Base-by-base conservation (phyloP, 2,888 invertebrate genomes). In the Pachydiplax longipennis region DNA sequence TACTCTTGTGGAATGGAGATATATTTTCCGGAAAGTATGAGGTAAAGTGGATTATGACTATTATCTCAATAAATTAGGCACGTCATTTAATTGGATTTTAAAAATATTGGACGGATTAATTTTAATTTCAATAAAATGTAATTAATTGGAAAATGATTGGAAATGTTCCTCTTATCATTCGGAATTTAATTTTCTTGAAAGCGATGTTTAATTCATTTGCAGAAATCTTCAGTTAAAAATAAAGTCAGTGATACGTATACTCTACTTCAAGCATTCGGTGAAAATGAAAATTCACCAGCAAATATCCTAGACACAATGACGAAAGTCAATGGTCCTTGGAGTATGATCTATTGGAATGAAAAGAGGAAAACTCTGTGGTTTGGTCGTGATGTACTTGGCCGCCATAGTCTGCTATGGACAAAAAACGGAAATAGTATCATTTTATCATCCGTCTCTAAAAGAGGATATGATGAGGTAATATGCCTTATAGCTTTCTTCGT, bases 1-100 rank as follows among this genome's bases (percentile, higher is more conserved):
- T 97, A 90, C 94, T 99, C 91, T 93, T 98, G 37, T 98, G 97
- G 95, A 99, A 99, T 95, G 99, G 99, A 48, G 99, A 99, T 94
- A 95, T 98, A 92, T 99, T 97, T 94, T 96, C 37, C 10, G 87
- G 87, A 0, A 37, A 22, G 37, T 65, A 94, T 91, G 95, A 95
- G 73, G 92, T 93, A 80, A 73, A 73, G 25, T 65, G 3, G 22
- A 22, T 65, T n/a, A 12, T 65, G 1, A 22, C 6, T 22, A 65
- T n/a, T 65, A 5, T n/a, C 25, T 65, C 65, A n/a, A n/a, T 65
- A 65, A 65, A n/a, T 5, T n/a, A 2, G 2, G 18, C n/a, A n/a
- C 18, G 53, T 53, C 53, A 18, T 6, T 53, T 53, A 53, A 53
- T 53, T 53, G 8, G 15, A 8, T 3, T 1, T 18, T 0, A 18